Evolutionary conservation across 2,113 vertebrate species (phyloP), one percentile per base, ranked within the genome.

Genomic region (Eurystomus gularis): DNA sequence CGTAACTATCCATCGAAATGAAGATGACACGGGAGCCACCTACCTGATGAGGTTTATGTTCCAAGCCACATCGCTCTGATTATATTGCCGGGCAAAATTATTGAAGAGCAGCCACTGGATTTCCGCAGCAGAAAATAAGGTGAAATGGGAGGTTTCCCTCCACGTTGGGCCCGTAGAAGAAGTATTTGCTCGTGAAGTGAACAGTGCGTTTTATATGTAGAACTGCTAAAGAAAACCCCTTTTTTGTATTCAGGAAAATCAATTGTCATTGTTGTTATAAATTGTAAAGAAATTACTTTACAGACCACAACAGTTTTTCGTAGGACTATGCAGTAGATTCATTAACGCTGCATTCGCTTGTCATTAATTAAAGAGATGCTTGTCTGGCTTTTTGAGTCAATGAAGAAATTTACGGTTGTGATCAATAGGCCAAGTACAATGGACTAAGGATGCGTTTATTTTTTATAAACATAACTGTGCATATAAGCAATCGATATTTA

Each of bases 351-450:
- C 37, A 7, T 58, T 52, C 35, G 31, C 3, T 33, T 85, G 46
- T 42, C 64, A 15, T 90, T 90, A 96, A 93, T 85, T 95, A 82
- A 81, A 76, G 78, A 40, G 37, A 20, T 46, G 69, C 70, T 86
- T 65, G 57, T 35, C 65, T 60, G 35, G 33, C 44, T 76, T 11
- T 4, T 17, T 35, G 48, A 91, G 87, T 76, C 90, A 39, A 19
- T 80, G 46, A 61, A 83, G 76, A 70, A 82, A 80, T 90, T 91
- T 77, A 35, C 28, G 66, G 71, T 40, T n/a, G 62, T 25, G 77
- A 94, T 96, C 92, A 51, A 92, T 92, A 77, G 71, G 52, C 78
- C 37, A 39, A 49, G 54, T 42, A 73, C 66, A 82, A 76, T 3
- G 17, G 87, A 42, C 68, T 46, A 49, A 76, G 79, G 87, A 90